Evolutionary conservation across 2,113 vertebrate genomes (phyloP).

Genomic region (Mola mola): DNA sequence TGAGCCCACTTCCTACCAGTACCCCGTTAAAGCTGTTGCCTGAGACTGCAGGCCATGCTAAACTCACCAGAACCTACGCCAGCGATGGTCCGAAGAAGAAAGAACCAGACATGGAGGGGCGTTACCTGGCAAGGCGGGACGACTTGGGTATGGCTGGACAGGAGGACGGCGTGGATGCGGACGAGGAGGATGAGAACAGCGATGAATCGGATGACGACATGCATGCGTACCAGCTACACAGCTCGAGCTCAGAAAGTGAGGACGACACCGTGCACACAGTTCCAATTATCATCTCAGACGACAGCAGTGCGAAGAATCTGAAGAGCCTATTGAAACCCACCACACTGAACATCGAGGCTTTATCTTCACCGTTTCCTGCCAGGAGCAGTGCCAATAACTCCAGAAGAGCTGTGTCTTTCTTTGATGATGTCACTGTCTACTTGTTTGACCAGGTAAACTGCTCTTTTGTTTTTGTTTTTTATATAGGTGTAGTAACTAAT

Average conservation of each 20-base stretch:
- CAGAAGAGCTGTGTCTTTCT: constrained; percentile 91
- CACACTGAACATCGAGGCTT: constrained; percentile 26
- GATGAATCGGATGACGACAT: constrained; percentile 94
- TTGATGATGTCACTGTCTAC: constrained; percentile 96
- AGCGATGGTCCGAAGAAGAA: constrained; percentile 87
- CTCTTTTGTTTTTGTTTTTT: not conserved
- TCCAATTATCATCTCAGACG: constrained; percentile 87
- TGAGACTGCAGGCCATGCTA: constrained; percentile 70
- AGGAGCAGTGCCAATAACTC: constrained; percentile 59
- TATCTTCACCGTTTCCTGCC: constrained; percentile 23
- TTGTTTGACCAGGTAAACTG: constrained; percentile 93
- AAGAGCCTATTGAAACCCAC: constrained; percentile 89
- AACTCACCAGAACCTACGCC: constrained; percentile 77
- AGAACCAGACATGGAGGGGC: constrained; percentile 93
- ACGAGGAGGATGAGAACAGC: constrained; percentile 97
- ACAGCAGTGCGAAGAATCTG: constrained; percentile 83
- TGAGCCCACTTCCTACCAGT: constrained; percentile 16
- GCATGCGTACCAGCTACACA: constrained; percentile 87
- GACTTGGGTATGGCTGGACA: constrained; percentile 72
- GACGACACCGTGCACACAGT: constrained; percentile 84
- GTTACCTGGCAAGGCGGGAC: constrained; percentile 88
- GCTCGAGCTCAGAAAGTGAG: constrained; percentile 93
- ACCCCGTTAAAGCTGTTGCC: constrained; percentile 16
- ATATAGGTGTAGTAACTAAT: too few relatives aligned
- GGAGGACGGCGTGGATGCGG: constrained; percentile 86